A percentile compares a stretch with the other conserved stretches of the same genome.
Conservation (phyloP, 2,888 invertebrate genomes). For the Calephelis perditalis region DNA sequence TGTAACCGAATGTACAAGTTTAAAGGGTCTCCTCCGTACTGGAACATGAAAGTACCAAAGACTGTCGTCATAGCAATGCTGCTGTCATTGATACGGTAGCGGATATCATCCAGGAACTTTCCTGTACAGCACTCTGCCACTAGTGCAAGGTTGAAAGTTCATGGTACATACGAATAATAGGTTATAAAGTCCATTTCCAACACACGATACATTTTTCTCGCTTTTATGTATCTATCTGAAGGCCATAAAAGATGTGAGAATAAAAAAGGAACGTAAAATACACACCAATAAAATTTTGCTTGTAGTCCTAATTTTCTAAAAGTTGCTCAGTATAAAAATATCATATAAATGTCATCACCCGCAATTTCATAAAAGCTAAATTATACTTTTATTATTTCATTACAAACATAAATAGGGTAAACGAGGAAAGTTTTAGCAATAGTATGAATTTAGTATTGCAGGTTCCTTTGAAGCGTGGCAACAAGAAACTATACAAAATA, state of each 20-base stretch:
- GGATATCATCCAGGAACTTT: too few species aligned
- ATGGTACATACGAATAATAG: too few species aligned
- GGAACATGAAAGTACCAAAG: too few species aligned
- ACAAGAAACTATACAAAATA: constrained; percentile 47
- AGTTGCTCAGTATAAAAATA: constrained; percentile 14
- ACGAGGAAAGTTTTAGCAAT: constrained; percentile 42
- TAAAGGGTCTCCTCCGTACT: too few species aligned
- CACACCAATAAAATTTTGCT: constrained; percentile 9
- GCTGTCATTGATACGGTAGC: too few species aligned
- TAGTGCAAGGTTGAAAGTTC: too few species aligned
- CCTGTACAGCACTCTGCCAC: too few species aligned
- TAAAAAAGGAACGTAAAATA: constrained; percentile 39
- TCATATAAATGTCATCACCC: constrained; percentile 6
- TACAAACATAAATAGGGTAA: constrained; percentile 33
- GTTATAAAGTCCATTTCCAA: not conserved
- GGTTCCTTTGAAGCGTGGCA: constrained; percentile 42
- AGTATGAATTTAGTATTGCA: constrained; percentile 38
- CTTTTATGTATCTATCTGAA: constrained; percentile 36
- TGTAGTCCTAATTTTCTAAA: constrained; percentile 10
- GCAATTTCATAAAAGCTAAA: constrained; percentile 12
- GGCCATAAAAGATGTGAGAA: constrained; percentile 40
- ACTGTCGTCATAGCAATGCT: too few species aligned
- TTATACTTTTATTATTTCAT: constrained; percentile 24
- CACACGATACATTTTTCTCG: constrained; percentile 23
- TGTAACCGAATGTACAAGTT: too few species aligned